phyloP scores from a whole-genome alignment of 2,888 invertebrate species.

The Pheosia tremula region DNA sequence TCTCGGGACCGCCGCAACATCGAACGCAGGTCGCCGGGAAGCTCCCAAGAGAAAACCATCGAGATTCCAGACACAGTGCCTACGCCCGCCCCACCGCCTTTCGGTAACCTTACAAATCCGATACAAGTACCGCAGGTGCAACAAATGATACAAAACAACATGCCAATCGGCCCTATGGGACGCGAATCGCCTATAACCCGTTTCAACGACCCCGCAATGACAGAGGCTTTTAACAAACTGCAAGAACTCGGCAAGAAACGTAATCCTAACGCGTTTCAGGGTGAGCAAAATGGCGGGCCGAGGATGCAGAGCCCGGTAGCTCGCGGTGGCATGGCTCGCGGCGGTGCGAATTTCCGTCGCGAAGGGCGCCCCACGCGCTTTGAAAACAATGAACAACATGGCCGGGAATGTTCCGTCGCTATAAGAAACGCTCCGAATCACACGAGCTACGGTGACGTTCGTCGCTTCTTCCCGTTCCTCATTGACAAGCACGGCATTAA shows the following conservation, averaged over 20 bases:
- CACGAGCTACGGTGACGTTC: conserved; percentile 91
- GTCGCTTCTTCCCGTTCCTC: conserved; percentile 93
- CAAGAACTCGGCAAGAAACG: conserved; percentile 83
- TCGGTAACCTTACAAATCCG: conserved; percentile 32
- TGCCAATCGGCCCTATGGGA: conserved; percentile 44
- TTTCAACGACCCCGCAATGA: conserved; percentile 61
- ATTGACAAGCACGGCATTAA: conserved; percentile 94
- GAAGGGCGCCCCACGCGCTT: conserved; percentile 62
- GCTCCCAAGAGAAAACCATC: conserved; percentile 55
- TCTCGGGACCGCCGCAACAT: conserved; percentile 74
- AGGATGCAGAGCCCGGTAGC: conserved; percentile 32
- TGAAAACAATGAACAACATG: conserved; percentile 49
- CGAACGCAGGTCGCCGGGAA: conserved; percentile 73
- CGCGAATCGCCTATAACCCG: conserved; percentile 42
- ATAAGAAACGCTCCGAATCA: conserved; percentile 89
- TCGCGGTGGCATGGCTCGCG: conserved; percentile 45
- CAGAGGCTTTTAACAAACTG: conserved; percentile 66
- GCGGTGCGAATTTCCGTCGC: conserved; percentile 51
- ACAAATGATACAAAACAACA: conserved; percentile 37
- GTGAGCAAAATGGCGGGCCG: conserved; percentile 53
- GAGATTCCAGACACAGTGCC: conserved; percentile 34
- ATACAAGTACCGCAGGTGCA: conserved; percentile 33
- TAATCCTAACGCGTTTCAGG: conserved; percentile 84
- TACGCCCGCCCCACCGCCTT: conserved; percentile 29
- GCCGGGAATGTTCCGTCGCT: conserved; percentile 86